Evolutionary conservation across 1,140 invertebrate species (phyloP).

Genomic region (Mesaphorura yosii): DNA sequence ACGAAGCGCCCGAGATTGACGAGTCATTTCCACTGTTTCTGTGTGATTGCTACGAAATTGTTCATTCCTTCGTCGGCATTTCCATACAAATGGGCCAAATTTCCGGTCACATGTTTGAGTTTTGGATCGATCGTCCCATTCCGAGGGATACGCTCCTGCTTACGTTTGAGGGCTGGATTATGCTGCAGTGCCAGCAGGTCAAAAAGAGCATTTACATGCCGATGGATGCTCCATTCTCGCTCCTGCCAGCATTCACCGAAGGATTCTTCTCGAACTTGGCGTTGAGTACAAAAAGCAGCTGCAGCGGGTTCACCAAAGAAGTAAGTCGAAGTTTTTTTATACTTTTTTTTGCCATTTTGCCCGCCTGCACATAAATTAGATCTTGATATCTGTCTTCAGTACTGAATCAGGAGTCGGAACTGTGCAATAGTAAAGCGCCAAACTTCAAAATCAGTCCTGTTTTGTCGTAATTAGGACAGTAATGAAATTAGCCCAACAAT

Average conservation of each 20-base stretch:
- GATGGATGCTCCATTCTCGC: slow-evolving; percentile 44
- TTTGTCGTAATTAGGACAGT: no score
- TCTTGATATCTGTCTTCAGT: no score
- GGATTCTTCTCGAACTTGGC: slow-evolving; percentile 50
- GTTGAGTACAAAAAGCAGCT: not conserved
- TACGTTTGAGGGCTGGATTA: slow-evolving; percentile 51
- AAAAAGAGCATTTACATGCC: slow-evolving; percentile 32
- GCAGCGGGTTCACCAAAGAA: not conserved
- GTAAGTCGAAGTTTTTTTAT: no score
- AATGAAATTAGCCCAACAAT: no score
- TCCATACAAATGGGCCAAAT: slow-evolving; percentile 48
- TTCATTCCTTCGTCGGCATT: slow-evolving; percentile 34
- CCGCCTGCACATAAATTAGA: no score
- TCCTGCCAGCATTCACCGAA: slow-evolving; percentile 50
- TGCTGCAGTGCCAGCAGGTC: slow-evolving; percentile 49
- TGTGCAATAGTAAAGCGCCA: no score
- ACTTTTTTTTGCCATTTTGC: no score
- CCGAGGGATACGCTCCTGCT: slow-evolving; percentile 45
- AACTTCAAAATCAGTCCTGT: no score
- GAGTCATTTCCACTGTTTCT: slow-evolving; percentile 49
- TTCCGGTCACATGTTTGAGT: slow-evolving; percentile 53
- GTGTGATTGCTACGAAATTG: slow-evolving; percentile 54
- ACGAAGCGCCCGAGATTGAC: slow-evolving; percentile 42
- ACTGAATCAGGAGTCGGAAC: no score
- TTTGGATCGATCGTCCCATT: slow-evolving; percentile 44